Evolutionary conservation across 2,113 vertebrate genomes (phyloP), one percentile per base, ranked within the genome.

Genomic region (Gallinago jamesoni): DNA sequence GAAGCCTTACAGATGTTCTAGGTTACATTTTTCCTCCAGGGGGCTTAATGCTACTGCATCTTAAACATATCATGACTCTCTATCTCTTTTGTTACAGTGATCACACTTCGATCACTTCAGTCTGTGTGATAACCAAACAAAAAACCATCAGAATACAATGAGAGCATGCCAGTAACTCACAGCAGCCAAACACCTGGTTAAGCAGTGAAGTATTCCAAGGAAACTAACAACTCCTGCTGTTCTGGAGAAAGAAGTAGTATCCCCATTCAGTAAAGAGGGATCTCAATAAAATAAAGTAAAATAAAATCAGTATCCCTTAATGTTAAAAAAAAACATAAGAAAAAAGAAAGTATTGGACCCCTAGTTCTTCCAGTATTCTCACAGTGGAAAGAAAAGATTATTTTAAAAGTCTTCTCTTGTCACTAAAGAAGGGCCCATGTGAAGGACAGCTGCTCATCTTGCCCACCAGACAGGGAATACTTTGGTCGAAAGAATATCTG

Each of bases 121-220:
- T 35, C 30, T 30, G 28, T 57, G 30, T 22, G 48, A 84, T 87
- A 95, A 94, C 1, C 2, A 77, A 88, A 63, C 35, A 67, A 84
- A 90, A 88, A 79, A 41, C 39, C 69, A 85, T 47, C n/a, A 6
- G 22, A 93, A 90, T 74, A 73, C 37, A 86, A 83, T 2, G 5
- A 90, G 47, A 52, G 56, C 48, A 74, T 39, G 43, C 77, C 75
- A 88, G 55, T 57, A 80, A 76, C 23, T 83, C 59, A 39, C 27
- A 82, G 53, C 43, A 96, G 77, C 69, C 78, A 84, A 94, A 95
- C 89, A 96, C 76, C 79, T 90, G 64, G 68, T 37, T 89, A 93
- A 73, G 52, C 50, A 86, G 24, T 39, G 50, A 77, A 86, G 70
- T 41, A 74, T 59, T 93, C 76, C 72, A 86, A 91, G n/a, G 28